These are phyloP conservation scores for Plotosus lineatus DNA, from an alignment of 2,113 vertebrate species.

Conservation along the genomic window DNA sequence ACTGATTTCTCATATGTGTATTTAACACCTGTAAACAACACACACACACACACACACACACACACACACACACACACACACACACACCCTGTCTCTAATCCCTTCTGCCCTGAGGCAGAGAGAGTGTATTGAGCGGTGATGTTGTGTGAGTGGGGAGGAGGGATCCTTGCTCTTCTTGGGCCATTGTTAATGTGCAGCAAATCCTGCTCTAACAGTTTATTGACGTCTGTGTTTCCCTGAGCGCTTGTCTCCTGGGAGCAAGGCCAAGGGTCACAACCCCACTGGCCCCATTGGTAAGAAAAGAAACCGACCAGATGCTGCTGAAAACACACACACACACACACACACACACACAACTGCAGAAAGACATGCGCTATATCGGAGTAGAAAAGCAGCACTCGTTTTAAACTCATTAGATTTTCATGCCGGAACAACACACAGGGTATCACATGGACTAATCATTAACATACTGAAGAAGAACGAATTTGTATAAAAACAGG, in stretches of 20 bases:
- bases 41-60: background rate
- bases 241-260: constrained; percentile 43
- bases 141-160: constrained; percentile 27
- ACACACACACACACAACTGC: constrained; percentile 11
- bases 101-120: constrained; percentile 44
- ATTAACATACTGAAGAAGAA: background rate
- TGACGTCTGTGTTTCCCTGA: constrained; percentile 53
- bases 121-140: constrained; percentile 45
- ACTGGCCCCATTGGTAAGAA: constrained; percentile 32
- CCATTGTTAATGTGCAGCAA: constrained; percentile 49
- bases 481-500: too few relatives aligned
- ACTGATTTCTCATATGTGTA: background rate
- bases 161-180: constrained; percentile 41
- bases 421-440: background rate
- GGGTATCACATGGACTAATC: background rate
- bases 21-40: background rate
- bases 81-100: background rate
- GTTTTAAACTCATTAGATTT: constrained; percentile 1
- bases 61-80: background rate
- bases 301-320: constrained; percentile 45
- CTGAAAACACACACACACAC: constrained; percentile 34
- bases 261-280: constrained; percentile 46
- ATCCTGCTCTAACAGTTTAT: constrained; percentile 56
- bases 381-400: background rate
- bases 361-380: background rate